Percentiles rank a stretch among this genome's conserved stretches.
Evolutionary conservation across 2,888 invertebrate genomes (phyloP).

Genomic region (Prosopocoilus inquinatus): DNA sequence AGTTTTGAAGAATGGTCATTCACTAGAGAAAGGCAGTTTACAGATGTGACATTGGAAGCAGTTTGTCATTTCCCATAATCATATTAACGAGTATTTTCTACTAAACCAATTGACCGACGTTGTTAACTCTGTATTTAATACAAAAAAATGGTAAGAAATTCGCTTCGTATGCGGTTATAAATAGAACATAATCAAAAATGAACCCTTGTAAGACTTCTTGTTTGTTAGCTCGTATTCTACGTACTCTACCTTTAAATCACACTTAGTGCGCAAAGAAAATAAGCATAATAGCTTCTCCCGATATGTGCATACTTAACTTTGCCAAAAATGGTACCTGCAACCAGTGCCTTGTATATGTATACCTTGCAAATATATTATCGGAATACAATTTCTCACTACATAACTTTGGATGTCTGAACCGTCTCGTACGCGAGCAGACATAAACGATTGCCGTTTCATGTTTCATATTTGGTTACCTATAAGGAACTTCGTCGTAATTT

Average conservation of each 20-base stretch:
- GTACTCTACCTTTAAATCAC: constrained; percentile 22
- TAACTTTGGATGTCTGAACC: constrained; percentile 12
- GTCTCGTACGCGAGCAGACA: constrained; percentile 9
- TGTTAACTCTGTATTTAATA: neutral
- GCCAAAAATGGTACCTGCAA: constrained; percentile 26
- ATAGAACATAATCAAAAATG: constrained; percentile 6
- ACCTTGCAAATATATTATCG: constrained; percentile 14
- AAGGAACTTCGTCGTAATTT: too few species aligned
- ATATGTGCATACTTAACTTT: constrained; percentile 26
- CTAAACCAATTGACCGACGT: too few species aligned
- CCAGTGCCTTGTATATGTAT: constrained; percentile 9
- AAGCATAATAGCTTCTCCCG: constrained; percentile 25
- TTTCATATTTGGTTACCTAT: neutral
- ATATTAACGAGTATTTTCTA: too few species aligned
- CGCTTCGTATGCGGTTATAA: neutral
- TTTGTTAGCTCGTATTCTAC: constrained; percentile 17
- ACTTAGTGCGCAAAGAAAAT: constrained; percentile 24
- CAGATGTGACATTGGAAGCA: too few species aligned
- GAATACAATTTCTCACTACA: constrained; percentile 18
- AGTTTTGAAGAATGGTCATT: too few species aligned
- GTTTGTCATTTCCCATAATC: too few species aligned
- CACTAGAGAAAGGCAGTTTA: too few species aligned
- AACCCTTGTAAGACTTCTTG: constrained; percentile 11
- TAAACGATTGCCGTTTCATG: constrained; percentile 20
- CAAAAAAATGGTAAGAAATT: neutral